A percentile compares a stretch with the other conserved stretches of the same genome.
These are phyloP conservation scores for Nasonia oneida DNA, from an alignment of 2,888 invertebrate species.

Conservation along the genomic window DNA sequence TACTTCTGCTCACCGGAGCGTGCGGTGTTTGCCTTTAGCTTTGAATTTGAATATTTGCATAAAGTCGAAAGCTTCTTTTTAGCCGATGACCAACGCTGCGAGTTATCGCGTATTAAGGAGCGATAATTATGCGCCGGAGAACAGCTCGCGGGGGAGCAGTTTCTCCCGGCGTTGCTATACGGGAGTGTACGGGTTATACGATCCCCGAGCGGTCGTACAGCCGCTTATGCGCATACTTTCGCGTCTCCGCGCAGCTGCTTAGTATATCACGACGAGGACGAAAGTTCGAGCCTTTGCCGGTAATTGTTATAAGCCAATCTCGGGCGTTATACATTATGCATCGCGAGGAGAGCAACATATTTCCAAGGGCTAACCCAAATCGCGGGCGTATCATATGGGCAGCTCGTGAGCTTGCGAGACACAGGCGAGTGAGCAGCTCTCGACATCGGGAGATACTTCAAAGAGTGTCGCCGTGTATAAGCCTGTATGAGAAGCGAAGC, in stretches of 20 bases:
- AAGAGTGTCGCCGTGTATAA: constrained; percentile 34
- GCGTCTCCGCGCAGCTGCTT: not conserved
- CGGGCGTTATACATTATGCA: not conserved
- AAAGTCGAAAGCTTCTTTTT: too few species aligned
- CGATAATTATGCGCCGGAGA: not conserved
- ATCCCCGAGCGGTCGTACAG: not conserved
- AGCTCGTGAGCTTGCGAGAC: not conserved
- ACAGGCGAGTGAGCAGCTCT: not conserved
- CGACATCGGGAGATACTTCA: constrained; percentile 42
- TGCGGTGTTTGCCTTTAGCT: not conserved
- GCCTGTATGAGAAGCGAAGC: constrained; percentile 17
- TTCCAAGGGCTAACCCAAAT: constrained; percentile 2
- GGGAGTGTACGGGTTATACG: not conserved
- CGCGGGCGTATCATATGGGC: not conserved
- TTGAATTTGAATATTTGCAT: too few species aligned
- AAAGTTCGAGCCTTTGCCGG: not conserved
- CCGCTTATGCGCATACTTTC: not conserved
- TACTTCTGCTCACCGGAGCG: not conserved
- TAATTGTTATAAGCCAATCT: not conserved
- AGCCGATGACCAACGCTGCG: not conserved
- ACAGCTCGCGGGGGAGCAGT: constrained; percentile 1
- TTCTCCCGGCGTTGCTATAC: not conserved
- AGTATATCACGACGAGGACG: not conserved
- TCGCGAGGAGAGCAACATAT: not conserved
- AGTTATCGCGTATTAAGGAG: not conserved